Percentiles rank a stretch among this genome's conserved stretches.
phyloP scores from a whole-genome alignment of 2,888 invertebrate genomes.

The Ormyrus labotus region DNA sequence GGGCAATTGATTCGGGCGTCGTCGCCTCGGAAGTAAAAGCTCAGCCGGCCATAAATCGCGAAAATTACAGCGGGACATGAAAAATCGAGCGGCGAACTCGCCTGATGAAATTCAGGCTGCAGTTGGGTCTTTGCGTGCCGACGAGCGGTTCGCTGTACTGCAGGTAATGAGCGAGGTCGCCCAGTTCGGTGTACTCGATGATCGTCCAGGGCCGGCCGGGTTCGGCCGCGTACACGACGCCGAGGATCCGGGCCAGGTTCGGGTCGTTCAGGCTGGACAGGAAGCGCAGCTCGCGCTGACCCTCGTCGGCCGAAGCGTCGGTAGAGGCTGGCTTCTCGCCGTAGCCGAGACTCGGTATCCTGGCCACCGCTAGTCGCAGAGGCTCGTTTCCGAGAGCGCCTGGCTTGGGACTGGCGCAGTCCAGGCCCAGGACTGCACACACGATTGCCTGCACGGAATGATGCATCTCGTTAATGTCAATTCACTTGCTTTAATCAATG shows the following conservation, averaged over 20 bases:
- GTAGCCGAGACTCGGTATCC: conserved; percentile 71
- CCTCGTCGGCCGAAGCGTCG: conserved; percentile 66
- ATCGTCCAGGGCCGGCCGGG: conserved; percentile 82
- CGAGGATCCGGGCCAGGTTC: conserved; percentile 82
- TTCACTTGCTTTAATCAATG: no score
- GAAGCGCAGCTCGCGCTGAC: conserved; percentile 82
- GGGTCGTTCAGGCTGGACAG: conserved; percentile 83
- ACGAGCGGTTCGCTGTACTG: conserved; percentile 75
- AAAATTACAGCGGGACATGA: conserved; percentile 32
- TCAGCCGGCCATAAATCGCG: conserved; percentile 37
- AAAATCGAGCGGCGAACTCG: conserved; percentile 50
- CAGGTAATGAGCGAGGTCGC: conserved; percentile 84
- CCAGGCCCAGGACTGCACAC: conserved; percentile 78
- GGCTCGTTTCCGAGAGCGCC: conserved; percentile 2
- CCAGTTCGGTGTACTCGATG: conserved; percentile 85
- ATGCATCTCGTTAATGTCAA: no score
- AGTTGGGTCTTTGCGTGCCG: conserved; percentile 70
- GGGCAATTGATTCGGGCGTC: conserved; percentile 35
- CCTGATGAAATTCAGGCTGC: conserved; percentile 74
- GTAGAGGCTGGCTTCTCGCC: neutral
- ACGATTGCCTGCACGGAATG: conserved; percentile 76
- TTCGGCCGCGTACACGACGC: conserved; percentile 77
- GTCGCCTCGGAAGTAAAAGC: conserved; percentile 15
- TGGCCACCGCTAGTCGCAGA: conserved; percentile 77
- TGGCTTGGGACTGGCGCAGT: conserved; percentile 64